Percentiles rank a stretch among this genome's conserved stretches.
Conservation (phyloP, 2,797 vertebrate genomes). For the Oryzias dopingdopingensis region DNA sequence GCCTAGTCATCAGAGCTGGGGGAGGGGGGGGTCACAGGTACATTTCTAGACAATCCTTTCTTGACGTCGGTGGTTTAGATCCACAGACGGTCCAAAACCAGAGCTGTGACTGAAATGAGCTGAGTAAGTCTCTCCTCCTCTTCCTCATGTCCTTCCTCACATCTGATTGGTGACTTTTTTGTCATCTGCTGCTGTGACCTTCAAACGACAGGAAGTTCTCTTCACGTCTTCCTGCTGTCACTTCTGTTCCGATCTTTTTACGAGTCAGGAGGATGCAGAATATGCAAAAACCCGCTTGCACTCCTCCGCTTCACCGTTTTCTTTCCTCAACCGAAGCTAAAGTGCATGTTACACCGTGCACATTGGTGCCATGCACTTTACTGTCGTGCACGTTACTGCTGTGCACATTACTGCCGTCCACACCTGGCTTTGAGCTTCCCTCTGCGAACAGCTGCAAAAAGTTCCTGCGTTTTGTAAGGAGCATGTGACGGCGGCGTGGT, state of each 20-base stretch:
- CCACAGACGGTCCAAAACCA: no score
- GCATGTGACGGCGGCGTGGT: not conserved
- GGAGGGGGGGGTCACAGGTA: no score
- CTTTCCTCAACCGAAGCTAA: no score
- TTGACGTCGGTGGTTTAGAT: no score
- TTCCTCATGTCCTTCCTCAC: slow-evolving; percentile 11
- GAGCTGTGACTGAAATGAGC: no score
- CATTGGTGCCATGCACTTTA: slow-evolving; percentile 75
- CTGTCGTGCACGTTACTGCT: slow-evolving; percentile 78
- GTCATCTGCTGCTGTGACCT: slow-evolving; percentile 72
- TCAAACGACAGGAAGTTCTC: slow-evolving; percentile 74
- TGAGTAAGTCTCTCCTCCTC: no score
- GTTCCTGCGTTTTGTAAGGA: slow-evolving; percentile 24
- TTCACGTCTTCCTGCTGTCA: slow-evolving; percentile 83
- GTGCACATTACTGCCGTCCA: slow-evolving; percentile 82
- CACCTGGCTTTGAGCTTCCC: no score
- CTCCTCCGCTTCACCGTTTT: slow-evolving; percentile 52
- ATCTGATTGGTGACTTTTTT: slow-evolving; percentile 33
- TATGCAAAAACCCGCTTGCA: slow-evolving; percentile 98
- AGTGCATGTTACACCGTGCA: slow-evolving; percentile 68
- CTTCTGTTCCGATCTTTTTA: slow-evolving; percentile 60
- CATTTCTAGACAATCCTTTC: no score
- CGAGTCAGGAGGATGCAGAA: slow-evolving; percentile 80
- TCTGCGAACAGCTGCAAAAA: no score
- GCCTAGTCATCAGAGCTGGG: no score